A percentile compares a stretch with the other conserved stretches of the same genome.
phyloP scores from a whole-genome alignment of 35 echinoderm and acorn worm species.

The Anneissia japonica region DNA sequence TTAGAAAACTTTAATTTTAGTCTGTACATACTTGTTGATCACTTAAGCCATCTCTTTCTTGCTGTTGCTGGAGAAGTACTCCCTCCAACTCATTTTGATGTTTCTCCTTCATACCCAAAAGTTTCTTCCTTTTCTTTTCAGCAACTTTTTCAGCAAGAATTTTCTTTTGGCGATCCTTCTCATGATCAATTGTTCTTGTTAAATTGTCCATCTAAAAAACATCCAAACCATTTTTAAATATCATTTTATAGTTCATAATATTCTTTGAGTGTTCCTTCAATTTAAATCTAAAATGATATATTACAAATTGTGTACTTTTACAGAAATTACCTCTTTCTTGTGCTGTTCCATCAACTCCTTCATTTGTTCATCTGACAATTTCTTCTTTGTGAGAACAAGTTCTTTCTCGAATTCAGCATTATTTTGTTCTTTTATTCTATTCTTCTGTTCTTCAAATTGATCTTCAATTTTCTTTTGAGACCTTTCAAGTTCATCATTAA shows the following conservation, averaged over 20 bases:
- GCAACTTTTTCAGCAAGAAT: constrained; percentile 63
- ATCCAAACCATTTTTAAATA: too few species aligned
- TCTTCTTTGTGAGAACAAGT: constrained; percentile 78
- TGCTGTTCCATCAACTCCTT: constrained; percentile 77
- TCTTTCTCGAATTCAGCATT: constrained; percentile 82
- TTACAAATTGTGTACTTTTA: too few species aligned
- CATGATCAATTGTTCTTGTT: constrained; percentile 58
- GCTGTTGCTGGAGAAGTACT: constrained; percentile 57
- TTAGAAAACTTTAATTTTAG: too few species aligned
- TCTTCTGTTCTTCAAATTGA: constrained; percentile 67
- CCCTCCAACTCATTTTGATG: constrained; percentile 53
- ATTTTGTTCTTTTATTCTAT: constrained; percentile 38
- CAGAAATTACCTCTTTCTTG: constrained; percentile 38
- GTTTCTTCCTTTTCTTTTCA: constrained; percentile 48
- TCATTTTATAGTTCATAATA: too few species aligned
- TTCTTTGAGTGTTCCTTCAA: too few species aligned
- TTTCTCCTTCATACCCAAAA: constrained; percentile 56
- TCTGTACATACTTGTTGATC: constrained; percentile 55
- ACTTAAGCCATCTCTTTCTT: constrained; percentile 59
- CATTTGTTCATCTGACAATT: constrained; percentile 56
- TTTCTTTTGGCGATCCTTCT: constrained; percentile 66
- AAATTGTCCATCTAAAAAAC: constrained; percentile 65
- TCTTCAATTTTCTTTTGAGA: constrained; percentile 18
- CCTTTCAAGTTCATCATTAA: constrained; percentile 38
- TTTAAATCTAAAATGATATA: too few species aligned